Conservation (phyloP, 2,113 vertebrate genomes). For the Podarcis muralis region DNA sequence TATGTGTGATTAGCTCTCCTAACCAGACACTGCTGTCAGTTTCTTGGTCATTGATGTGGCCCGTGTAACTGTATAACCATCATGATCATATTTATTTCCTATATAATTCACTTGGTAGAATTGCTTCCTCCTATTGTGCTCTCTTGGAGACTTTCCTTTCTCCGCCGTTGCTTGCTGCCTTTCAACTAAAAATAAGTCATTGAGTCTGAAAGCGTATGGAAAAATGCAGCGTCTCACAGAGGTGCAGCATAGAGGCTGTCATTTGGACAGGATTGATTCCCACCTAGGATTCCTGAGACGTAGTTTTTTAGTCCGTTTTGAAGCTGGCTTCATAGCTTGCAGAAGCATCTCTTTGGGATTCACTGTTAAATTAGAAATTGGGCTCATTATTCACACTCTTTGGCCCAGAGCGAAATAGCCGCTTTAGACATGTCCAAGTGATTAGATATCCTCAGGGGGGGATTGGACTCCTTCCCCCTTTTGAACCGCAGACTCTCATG, state of each 20-base stretch:
- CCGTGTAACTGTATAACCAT: conserved; percentile 2
- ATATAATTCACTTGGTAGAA: conserved; percentile 22
- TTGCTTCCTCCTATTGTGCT: conserved; percentile 23
- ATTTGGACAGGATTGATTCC: conserved; percentile 6
- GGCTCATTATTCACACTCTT: not conserved
- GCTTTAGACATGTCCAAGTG: not conserved
- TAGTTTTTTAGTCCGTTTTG: not conserved
- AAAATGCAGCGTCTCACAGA: not conserved
- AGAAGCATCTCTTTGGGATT: not conserved
- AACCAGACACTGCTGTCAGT: not conserved
- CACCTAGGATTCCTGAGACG: not conserved
- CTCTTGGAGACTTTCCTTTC: conserved; percentile 12
- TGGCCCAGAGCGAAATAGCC: not conserved
- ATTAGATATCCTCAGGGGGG: not conserved
- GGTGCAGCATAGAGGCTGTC: not conserved
- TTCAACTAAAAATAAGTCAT: conserved; percentile 28
- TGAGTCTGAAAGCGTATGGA: conserved; percentile 9
- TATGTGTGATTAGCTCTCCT: not conserved
- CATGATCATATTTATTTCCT: conserved; percentile 29
- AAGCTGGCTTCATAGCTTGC: not conserved
- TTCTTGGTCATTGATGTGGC: conserved; percentile 3
- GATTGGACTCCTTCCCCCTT: not conserved
- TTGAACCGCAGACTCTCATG: not conserved
- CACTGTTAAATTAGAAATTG: not conserved
- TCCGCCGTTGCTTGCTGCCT: not conserved